Base-by-base conservation (phyloP, 2,113 vertebrate species). In the Syngnathoides biaculeatus region DNA sequence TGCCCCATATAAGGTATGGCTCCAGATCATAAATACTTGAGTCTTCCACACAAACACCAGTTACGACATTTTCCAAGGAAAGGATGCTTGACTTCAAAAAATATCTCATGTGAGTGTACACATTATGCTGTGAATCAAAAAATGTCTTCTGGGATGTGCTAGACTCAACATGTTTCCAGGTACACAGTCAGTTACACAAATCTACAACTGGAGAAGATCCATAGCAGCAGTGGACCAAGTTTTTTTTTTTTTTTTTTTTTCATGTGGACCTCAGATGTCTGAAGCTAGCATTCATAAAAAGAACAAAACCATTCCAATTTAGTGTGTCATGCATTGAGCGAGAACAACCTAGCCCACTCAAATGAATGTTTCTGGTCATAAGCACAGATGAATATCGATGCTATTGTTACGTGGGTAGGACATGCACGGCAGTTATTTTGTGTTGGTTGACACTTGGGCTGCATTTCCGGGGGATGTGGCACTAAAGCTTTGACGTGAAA, bases 181-280 rank as follows among this genome's bases (percentile, higher is more conserved):
- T 84, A 76, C 43, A 65, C 42, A 24, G 45, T 57, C 72, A 72
- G 64, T 69, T 61, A 67, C 66, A 64, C 20, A 55, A 61, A 60
- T 65, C 19, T 35, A 15, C 38, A 38, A 27, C 61, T 84, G 76
- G 76, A 80, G 45, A 78, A 59, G 63, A 79, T 80, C 72, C 74
- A 67, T 3, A 19, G 69, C 76, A 68, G 74, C 75, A 80, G 78
- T 78, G 71, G 73, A 80, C 30, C 19, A 35, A n/a, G 10, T 15
- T 12, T 63, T n/a, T n/a, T n/a, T n/a, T n/a, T n/a, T n/a, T n/a
- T n/a, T n/a, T n/a, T n/a, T n/a, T n/a, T n/a, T 42, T 27, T 83
- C 86, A 89, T 86, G 80, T 90, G 87, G 76, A 72, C 58, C 17
- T 91, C 88, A 87, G 77, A 91, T 90, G 87, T 88, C 75, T 77